Evolutionary conservation across 2,797 vertebrate species (phyloP).

Genomic region (Brachyalestes nurse): DNA sequence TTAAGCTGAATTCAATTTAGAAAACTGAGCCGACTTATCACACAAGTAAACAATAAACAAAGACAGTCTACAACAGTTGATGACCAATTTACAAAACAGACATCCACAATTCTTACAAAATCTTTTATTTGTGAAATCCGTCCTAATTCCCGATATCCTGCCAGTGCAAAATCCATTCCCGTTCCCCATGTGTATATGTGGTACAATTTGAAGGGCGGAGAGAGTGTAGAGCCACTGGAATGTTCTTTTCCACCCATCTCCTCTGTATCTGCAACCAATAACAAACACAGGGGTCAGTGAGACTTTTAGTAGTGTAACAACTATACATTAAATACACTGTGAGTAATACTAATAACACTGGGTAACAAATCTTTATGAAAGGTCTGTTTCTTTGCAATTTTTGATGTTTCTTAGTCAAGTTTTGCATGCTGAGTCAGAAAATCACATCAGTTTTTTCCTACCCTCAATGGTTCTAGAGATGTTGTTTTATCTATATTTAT

Average conservation of each 20-base stretch:
- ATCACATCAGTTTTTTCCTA: no score
- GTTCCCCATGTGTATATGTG: slow-evolving; percentile 52
- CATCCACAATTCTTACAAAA: slow-evolving; percentile 70
- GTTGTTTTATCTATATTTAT: no score
- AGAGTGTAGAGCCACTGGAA: slow-evolving; percentile 66
- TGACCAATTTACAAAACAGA: slow-evolving; percentile 24
- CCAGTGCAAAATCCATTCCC: slow-evolving; percentile 71
- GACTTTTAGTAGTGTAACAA: background rate
- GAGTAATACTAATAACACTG: no score
- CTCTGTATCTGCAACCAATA: slow-evolving; percentile 47
- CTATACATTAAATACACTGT: background rate
- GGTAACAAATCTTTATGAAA: no score
- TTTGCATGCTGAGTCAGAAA: no score
- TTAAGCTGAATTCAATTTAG: no score
- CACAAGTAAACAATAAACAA: background rate
- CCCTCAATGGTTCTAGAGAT: no score
- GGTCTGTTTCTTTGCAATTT: no score
- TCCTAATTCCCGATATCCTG: slow-evolving; percentile 60
- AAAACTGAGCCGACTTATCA: no score
- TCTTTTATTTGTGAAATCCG: slow-evolving; percentile 74
- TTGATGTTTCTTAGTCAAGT: no score
- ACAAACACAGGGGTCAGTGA: slow-evolving; percentile 22
- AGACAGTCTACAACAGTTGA: background rate
- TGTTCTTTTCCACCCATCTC: slow-evolving; percentile 60
- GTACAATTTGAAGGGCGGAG: slow-evolving; percentile 34